Percentiles rank a stretch among this genome's conserved stretches.
phyloP scores from a whole-genome alignment of 2,888 invertebrate species.

The Cephus pygmeus region DNA sequence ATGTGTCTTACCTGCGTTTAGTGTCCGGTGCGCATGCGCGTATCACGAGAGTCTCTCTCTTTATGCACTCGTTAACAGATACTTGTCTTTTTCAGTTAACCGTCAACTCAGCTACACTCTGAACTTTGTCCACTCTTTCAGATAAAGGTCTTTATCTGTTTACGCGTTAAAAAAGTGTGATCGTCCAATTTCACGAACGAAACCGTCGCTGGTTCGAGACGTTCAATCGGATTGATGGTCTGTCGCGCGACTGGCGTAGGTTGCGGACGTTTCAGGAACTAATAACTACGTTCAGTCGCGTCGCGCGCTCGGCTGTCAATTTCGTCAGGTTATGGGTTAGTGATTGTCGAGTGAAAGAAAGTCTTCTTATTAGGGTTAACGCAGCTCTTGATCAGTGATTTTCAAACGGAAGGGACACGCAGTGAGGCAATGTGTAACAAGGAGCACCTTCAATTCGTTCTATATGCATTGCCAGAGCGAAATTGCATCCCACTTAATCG shows the following conservation, averaged over 20 bases:
- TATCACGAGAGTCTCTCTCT: background rate
- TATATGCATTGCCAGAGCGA: constrained; percentile 22
- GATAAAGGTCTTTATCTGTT: constrained; percentile 40
- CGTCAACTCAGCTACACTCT: constrained; percentile 22
- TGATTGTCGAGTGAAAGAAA: background rate
- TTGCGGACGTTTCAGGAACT: background rate
- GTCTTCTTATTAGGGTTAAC: background rate
- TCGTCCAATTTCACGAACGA: constrained; percentile 24
- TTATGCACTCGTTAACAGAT: background rate
- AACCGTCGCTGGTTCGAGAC: background rate
- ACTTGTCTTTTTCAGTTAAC: constrained; percentile 14
- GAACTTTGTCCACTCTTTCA: constrained; percentile 36
- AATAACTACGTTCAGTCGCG: background rate
- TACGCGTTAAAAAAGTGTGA: background rate
- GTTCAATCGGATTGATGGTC: background rate
- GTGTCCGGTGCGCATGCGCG: constrained; percentile 12
- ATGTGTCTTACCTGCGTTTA: background rate
- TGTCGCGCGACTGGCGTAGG: background rate
- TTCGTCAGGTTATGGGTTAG: background rate
- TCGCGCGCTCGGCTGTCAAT: background rate
- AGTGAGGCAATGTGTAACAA: constrained; percentile 1
- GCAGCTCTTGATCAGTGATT: background rate
- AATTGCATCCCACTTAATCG: constrained; percentile 22
- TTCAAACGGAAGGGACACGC: background rate
- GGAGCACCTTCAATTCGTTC: constrained; percentile 26